These are phyloP conservation scores for Dermochelys coriacea DNA, from an alignment of 2,797 vertebrate genomes.

Conservation along the genomic window DNA sequence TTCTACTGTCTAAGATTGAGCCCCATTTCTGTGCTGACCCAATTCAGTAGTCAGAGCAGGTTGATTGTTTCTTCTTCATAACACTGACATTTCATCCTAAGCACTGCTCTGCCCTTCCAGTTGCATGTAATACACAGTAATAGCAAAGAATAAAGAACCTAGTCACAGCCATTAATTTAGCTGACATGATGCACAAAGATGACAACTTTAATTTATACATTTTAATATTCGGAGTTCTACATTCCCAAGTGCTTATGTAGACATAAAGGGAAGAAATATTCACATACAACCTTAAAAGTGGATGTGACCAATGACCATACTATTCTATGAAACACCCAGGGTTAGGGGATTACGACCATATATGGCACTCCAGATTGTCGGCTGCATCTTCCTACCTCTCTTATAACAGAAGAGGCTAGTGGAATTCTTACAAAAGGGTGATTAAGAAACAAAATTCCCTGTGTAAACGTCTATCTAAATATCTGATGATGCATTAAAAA, in stretches of 20 bases:
- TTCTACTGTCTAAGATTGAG: background rate
- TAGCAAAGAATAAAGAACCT: background rate
- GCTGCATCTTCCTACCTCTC: slow-evolving; percentile 56
- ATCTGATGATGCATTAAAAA: slow-evolving; percentile 55
- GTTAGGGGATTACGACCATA: slow-evolving; percentile 75
- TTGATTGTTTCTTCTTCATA: background rate
- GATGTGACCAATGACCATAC: slow-evolving; percentile 50
- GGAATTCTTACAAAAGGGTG: slow-evolving; percentile 68
- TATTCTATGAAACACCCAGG: background rate
- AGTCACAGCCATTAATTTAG: slow-evolving; percentile 2
- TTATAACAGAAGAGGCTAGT: slow-evolving; percentile 48
- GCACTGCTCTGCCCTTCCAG: background rate
- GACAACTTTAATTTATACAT: background rate
- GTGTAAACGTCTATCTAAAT: slow-evolving; percentile 69
- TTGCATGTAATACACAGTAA: fast-evolving
- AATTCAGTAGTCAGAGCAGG: background rate
- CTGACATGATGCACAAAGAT: fast-evolving
- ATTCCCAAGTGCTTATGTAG: slow-evolving; percentile 58
- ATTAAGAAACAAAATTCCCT: slow-evolving; percentile 69
- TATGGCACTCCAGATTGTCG: slow-evolving; percentile 68
- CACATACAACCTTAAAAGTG: slow-evolving; percentile 73
- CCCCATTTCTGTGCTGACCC: background rate
- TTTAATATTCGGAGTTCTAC: slow-evolving; percentile 4
- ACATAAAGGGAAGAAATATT: slow-evolving; percentile 53
- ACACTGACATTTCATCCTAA: background rate